Percentiles rank a stretch among this genome's conserved stretches.
Evolutionary conservation across 2,113 vertebrate species (phyloP).

Genomic region (Rhea americana): DNA sequence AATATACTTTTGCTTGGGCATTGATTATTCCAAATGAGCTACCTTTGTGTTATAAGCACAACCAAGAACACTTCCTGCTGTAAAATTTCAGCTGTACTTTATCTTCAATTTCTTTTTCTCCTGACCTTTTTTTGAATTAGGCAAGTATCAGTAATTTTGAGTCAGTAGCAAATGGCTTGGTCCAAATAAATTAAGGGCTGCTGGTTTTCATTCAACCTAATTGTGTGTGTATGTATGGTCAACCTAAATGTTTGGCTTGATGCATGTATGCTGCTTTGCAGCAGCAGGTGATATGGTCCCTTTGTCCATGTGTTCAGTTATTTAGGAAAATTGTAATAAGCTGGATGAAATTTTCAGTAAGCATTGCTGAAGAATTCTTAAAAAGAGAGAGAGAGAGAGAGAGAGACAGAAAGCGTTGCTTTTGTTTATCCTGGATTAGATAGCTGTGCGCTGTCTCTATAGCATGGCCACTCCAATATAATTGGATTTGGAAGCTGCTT

Average conservation of each 20-base stretch:
- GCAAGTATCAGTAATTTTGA: neutral
- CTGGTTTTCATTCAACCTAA: neutral
- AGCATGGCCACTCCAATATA: neutral
- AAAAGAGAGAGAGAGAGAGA: neutral
- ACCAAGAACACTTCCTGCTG: neutral
- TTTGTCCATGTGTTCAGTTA: neutral
- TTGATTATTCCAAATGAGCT: neutral
- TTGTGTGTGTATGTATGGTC: neutral
- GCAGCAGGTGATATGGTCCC: neutral
- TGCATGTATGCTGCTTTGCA: neutral
- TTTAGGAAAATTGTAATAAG: neutral
- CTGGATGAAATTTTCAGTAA: neutral
- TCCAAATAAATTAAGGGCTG: neutral
- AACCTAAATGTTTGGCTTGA: neutral
- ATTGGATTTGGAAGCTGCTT: neutral
- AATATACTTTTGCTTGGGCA: neutral
- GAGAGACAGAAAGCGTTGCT: neutral
- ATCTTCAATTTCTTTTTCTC: neutral
- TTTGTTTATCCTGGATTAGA: neutral
- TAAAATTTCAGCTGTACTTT: neutral
- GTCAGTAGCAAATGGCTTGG: neutral
- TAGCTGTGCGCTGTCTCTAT: accelerated
- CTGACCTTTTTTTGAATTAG: neutral
- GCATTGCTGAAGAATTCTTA: neutral
- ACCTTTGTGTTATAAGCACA: neutral